A percentile compares a stretch with the other conserved stretches of the same genome.
phyloP scores from a whole-genome alignment of 2,888 invertebrate species.

The Campoplex nolae region DNA sequence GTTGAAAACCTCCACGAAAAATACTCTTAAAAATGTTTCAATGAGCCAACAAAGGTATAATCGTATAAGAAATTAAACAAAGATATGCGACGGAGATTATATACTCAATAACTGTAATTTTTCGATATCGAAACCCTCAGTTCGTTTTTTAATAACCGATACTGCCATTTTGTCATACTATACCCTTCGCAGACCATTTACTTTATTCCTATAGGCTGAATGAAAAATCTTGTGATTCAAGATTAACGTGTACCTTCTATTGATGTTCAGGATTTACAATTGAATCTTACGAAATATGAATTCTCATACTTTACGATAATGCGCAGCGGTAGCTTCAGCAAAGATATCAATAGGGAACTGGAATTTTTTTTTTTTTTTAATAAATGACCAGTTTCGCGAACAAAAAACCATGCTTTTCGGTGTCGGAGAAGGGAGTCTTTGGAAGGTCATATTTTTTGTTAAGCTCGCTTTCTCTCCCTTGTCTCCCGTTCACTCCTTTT shows the following conservation, averaged over 20 bases:
- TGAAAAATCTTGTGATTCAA: background rate
- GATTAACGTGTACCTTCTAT: background rate
- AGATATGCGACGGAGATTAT: background rate
- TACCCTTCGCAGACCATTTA: background rate
- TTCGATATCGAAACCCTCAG: background rate
- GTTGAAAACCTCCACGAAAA: background rate
- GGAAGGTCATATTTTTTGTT: conserved; percentile 26
- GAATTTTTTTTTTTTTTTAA: background rate
- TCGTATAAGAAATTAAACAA: background rate
- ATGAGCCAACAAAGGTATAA: background rate
- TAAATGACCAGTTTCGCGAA: conserved; percentile 4
- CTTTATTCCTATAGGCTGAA: background rate
- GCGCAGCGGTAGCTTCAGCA: background rate
- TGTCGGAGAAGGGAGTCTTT: conserved; percentile 33
- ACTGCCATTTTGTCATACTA: background rate
- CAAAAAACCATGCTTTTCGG: conserved; percentile 30
- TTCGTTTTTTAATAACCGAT: background rate
- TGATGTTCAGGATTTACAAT: background rate
- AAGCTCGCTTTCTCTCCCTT: conserved; percentile 23
- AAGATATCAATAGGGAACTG: background rate
- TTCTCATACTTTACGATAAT: background rate
- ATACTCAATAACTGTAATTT: background rate
- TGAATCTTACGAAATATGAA: background rate
- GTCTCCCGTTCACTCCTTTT: background rate
- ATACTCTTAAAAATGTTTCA: background rate